Base-by-base conservation (phyloP, 2,888 invertebrate species). In the Rutpela maculata region DNA sequence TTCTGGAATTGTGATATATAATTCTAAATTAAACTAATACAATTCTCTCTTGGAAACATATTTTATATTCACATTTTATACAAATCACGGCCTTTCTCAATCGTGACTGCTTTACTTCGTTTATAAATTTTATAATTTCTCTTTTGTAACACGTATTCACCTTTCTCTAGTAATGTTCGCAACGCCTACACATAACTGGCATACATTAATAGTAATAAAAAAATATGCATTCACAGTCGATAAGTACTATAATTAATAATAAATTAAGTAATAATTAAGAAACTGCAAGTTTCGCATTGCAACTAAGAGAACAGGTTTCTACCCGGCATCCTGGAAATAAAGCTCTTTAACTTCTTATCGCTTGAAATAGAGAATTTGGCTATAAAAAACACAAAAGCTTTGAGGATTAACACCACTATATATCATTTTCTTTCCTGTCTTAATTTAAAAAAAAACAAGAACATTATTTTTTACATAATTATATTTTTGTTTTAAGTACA, bases 1-100 rank as follows among this genome's bases (percentile, higher is more conserved):
- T 78, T 78, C 74, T 78, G 78, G 60, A 78, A 78, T 73, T 74
- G 71, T 68, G 74, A 72, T 74, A 76, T 76, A 74, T 78, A 76
- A 74, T 70, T 76, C 74, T 78, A 74, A 78, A 78, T 78, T 76
- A 78, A 74, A 73, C 67, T 71, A 76, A 78, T 70, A 66, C 74
- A 72, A 74, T 69, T 73, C 60, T 50, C 78, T 76, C 66, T 59
- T 74, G 60, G 67, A 74, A 78, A 78, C 74, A 78, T 73, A 70
- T 74, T n/a, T 75, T 74, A 74, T 71, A 67, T 67, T 22, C 63
- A 56, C 72, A 72, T 72, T 72, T 72, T 56, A 72, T 63, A 72
- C 56, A 72, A 72, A 63, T 72, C 72, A 63, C 63, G 63, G 50
- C 60, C 55, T 73, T 78, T 78, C 75, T 43, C 55, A 65, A 67